Evolutionary conservation across 64 coral and sea anemone species (phyloP).

Genomic region (Stichodactyla helianthus): DNA sequence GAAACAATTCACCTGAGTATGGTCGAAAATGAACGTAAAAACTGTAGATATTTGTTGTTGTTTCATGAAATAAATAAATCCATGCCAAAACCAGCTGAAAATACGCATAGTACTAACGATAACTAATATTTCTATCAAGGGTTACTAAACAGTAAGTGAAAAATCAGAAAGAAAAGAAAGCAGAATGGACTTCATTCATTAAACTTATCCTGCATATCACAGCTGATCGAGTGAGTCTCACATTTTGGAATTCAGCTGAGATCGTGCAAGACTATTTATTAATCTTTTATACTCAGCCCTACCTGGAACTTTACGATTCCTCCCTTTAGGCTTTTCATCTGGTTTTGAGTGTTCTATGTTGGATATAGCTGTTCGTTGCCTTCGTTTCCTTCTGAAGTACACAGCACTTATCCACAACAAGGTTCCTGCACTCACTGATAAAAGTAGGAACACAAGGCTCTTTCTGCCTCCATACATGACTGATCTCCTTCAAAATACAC

Average conservation of each 20-base stretch:
- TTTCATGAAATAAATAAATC: too few species aligned
- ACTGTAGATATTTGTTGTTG: too few species aligned
- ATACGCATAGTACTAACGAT: too few species aligned
- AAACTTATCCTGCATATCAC: too few species aligned
- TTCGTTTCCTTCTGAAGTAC: conserved; percentile 79
- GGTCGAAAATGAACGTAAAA: too few species aligned
- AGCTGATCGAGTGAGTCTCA: too few species aligned
- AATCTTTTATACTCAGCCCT: background rate
- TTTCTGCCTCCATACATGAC: conserved; percentile 14
- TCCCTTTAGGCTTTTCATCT: background rate
- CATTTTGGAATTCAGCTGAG: background rate
- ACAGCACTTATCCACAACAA: conserved; percentile 61
- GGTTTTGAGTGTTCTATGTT: background rate
- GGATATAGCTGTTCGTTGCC: conserved; percentile 42
- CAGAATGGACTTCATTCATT: too few species aligned
- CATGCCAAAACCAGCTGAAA: too few species aligned
- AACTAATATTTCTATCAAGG: too few species aligned
- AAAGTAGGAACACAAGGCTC: conserved; percentile 6
- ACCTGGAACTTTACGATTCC: background rate
- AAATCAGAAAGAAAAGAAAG: too few species aligned
- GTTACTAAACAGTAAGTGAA: too few species aligned
- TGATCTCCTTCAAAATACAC: background rate
- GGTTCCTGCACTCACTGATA: conserved; percentile 66
- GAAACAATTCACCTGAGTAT: too few species aligned
- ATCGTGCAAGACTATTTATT: background rate